Base-by-base conservation (phyloP, 2,113 vertebrate genomes). In the Sceloporus undulatus region DNA sequence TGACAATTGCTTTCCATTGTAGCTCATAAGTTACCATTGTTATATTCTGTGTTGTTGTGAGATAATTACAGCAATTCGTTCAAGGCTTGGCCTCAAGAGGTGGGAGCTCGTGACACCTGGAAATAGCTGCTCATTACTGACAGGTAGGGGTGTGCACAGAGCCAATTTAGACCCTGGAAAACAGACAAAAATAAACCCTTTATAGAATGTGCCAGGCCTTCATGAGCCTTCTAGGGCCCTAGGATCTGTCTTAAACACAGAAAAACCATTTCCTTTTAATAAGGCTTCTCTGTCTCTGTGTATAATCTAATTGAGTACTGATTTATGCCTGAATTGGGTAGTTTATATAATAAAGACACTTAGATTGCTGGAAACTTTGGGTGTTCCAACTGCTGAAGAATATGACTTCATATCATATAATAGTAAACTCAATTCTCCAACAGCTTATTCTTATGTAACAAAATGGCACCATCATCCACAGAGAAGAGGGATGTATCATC, bases 51-150 rank as follows among this genome's bases (percentile, higher is more conserved):
- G 93, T 92, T 89, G 91, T 9, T 7, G 65, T 78, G 79, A 54
- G 90, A 79, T 94, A 92, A 94, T 95, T 89, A 93, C 25, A 95
- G 92, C 80, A 79, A 87, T 91, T 85, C 89, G 90, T 93, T 93
- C 90, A 92, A 90, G 93, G 85, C 90, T 90, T 93, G 93, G 92
- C 89, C 93, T 71, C 11, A 77, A 92, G 91, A 91, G 85, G 91
- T 92, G 84, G 92, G 88, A 91, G 87, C 90, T 91, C 88, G 0
- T 92, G 92, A 88, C 90, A 87, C 23, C 84, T 91, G 88, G 42
- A 93, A 92, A 91, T 91, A 89, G 71, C 89, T 93, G 89, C 81
- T 73, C 71, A 91, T 90, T 88, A 91, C 88, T 95, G 94, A 92
- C 93, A 93, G 92, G 90, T 82, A 88, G 90, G 93, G 86, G 84